Evolutionary conservation across 2,797 vertebrate species (phyloP), one percentile per base, ranked within the genome.

Genomic region (Hydrolagus colliei): DNA sequence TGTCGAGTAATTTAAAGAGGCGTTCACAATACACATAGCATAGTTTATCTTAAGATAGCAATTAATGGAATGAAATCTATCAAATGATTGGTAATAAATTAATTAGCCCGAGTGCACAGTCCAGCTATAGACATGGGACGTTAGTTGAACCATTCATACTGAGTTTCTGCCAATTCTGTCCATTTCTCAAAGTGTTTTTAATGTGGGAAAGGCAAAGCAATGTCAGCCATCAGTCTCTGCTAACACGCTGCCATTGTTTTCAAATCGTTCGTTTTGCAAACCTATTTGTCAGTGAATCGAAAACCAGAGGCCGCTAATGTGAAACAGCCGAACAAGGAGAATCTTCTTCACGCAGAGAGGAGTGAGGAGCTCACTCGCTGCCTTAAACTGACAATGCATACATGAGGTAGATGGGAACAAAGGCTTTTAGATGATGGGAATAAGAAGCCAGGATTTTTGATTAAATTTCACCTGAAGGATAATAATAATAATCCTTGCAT

Each of bases 31-130:
- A 22, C 61, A 79, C 22, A 13, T n/a, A 7, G n/a, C 22, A 27
- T 61, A 22, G 11, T n/a, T 27, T 13, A 79, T 14, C 20, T 77
- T 18, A 52, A 59, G 75, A 77, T 20, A 18, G 41, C 61, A 77
- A 77, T 77, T 61, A 61, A 20, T 61, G 41, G 20, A 77, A 77
- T 77, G 41, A 61, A 77, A 77, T 77, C 75, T 20, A 77, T 77
- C 12, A 61, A 76, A 52, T 20, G 74, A 76, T 76, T 76, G 52
- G 16, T 20, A 76, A 76, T 52, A 73, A 59, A n/a, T 52, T 52
- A 52, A 79, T 27, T 79, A 62, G 61, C 63, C 59, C 63, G 77
- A 65, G 20, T 11, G 20, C 27, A 12, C n/a, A 32, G 61, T 52
- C 41, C 3, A 6, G 2, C 41, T 52, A 3, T 6, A 52, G 41